Base-by-base conservation (phyloP, 2,113 vertebrate species). In the Pandion haliaetus region DNA sequence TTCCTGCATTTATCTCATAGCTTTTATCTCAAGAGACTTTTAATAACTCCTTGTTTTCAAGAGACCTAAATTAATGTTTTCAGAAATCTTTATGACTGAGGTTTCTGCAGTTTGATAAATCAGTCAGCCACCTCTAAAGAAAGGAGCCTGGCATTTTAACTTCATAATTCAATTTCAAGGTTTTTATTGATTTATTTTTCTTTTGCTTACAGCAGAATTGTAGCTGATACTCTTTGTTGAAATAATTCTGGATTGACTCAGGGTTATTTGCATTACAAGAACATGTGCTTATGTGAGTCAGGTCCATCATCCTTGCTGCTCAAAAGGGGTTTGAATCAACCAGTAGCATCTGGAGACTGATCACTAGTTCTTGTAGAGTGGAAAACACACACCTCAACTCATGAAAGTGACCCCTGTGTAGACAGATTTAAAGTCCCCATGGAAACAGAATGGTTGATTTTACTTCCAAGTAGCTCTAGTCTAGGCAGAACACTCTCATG, bases 1-100 rank as follows among this genome's bases (percentile, higher is more conserved):
- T 93, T 88, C 70, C 76, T 94, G 67, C 84, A 84, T 88, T 86
- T 84, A 84, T 74, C 63, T 86, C 45, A 26, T 8, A 63, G 25
- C 50, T 96, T 83, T 91, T 92, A 83, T 90, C 83, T 96, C 80
- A 70, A 91, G 76, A 92, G 72, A 69, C n/a, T 78, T 90, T 89
- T 79, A 96, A 94, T 86, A 96, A 62, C 73, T 50, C 40, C 63
- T 84, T 78, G 55, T 87, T 96, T 96, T 91, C 89, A 86, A 86
- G 71, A 95, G 88, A 73, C 24, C 34, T 66, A 95, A 90, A 96
- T 93, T 45, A 77, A 93, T 63, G 72, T 77, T 85, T 93, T 83
- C 83, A 94, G 72, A 93, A 80, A 94, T 63, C 49, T 69, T 67
- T 62, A 62, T 29, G 58, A 62, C 67, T 42, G 49, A 86, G 80